These are phyloP conservation scores for Sebastes hubbsi DNA, from an alignment of 2,797 vertebrate species.

Conservation along the genomic window DNA sequence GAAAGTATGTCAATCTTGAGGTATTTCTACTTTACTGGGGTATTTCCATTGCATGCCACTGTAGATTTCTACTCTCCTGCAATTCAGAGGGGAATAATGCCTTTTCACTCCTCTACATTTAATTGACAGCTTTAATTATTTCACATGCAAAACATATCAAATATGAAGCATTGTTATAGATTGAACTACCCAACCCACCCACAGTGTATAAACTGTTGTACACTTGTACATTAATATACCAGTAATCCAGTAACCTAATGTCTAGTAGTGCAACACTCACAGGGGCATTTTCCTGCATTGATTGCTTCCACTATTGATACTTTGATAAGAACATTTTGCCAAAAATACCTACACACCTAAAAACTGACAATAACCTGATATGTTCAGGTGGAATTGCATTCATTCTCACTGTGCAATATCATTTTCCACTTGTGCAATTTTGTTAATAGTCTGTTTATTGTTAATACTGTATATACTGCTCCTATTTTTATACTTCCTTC, in stretches of 20 bases:
- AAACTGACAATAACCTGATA: no score
- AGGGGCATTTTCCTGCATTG: background rate
- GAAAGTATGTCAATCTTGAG: background rate
- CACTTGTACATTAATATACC: background rate
- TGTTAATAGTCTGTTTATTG: no score
- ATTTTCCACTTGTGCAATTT: no score
- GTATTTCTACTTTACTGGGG: background rate
- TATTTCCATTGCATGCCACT: background rate
- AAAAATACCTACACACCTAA: background rate
- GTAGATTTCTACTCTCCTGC: background rate
- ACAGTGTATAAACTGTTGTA: background rate
- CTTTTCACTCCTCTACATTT: background rate
- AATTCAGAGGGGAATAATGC: background rate
- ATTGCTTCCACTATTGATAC: background rate
- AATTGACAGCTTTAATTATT: background rate
- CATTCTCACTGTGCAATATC: no score
- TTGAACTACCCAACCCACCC: background rate
- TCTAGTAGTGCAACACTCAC: background rate
- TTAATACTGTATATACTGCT: fast-evolving
- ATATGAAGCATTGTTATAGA: background rate
- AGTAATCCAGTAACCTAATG: background rate
- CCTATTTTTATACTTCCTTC: no score
- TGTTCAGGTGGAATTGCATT: no score
- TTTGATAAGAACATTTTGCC: background rate
- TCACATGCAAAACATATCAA: no score